Conservation (phyloP, 2,113 vertebrate genomes). For the Corapipo altera region DNA sequence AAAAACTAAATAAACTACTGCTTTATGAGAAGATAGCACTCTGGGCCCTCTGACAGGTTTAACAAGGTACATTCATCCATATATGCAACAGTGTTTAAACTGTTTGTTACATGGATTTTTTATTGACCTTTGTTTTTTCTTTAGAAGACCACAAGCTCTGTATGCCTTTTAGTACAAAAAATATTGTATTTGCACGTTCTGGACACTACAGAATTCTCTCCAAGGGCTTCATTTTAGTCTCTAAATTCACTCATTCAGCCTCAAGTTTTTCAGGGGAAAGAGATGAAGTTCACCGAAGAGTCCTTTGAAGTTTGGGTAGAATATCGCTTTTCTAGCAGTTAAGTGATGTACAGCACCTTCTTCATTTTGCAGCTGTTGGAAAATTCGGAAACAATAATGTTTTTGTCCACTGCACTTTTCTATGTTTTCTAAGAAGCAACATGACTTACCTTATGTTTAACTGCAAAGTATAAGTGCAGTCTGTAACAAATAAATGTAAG, state of each 20-base stretch:
- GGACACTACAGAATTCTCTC: neutral
- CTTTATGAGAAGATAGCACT: neutral
- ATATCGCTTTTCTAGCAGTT: neutral
- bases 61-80: neutral
- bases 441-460: slow-evolving; percentile 56
- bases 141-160: neutral
- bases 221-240: neutral
- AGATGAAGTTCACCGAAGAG: neutral
- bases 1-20: accelerated
- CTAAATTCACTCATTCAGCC: neutral
- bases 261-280: neutral
- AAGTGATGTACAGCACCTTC: neutral
- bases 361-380: neutral
- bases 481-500: slow-evolving; percentile 83
- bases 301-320: neutral
- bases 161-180: neutral
- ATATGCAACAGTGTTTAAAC: neutral
- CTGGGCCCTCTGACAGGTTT: neutral
- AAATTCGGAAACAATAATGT: slow-evolving; percentile 64
- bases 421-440: slow-evolving; percentile 53
- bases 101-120: neutral
- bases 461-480: slow-evolving; percentile 64
- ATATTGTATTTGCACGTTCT: neutral
- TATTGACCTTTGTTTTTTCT: neutral
- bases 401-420: slow-evolving; percentile 44